Conservation (phyloP, 2,113 vertebrate species). For the Hippocampus abdominalis region DNA sequence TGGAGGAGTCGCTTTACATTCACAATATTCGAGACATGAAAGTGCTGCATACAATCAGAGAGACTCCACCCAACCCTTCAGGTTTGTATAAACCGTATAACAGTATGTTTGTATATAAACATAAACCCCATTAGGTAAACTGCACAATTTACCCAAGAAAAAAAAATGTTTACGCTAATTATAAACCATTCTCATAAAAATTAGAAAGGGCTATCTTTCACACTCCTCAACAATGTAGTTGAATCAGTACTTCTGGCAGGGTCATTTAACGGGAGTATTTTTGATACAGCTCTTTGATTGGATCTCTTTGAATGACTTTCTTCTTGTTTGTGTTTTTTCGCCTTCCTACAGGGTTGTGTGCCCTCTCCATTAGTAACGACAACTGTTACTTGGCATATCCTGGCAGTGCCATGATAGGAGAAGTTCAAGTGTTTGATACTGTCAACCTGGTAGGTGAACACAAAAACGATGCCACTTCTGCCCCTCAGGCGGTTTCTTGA, state of each 20-base stretch:
- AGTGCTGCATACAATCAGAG: constrained; percentile 97
- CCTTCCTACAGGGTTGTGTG: constrained; percentile 78
- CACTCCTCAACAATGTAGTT: neutral
- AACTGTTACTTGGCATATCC: constrained; percentile 98
- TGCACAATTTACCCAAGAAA: too few relatives aligned
- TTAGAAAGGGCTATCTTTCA: neutral
- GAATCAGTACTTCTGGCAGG: neutral
- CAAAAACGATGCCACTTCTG: neutral
- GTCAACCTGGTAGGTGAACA: constrained; percentile 86
- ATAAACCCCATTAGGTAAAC: too few relatives aligned
- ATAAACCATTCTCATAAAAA: neutral
- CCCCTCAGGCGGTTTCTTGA: neutral
- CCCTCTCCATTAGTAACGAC: constrained; percentile 95
- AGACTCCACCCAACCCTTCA: constrained; percentile 95
- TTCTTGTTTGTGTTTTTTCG: neutral
- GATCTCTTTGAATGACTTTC: neutral
- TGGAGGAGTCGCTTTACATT: constrained; percentile 97
- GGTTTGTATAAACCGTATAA: constrained; percentile 58
- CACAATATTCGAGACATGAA: constrained; percentile 99
- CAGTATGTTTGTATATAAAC: neutral
- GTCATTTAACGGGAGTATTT: neutral
- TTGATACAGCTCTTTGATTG: neutral
- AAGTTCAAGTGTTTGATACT: constrained; percentile 98
- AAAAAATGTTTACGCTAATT: too few relatives aligned
- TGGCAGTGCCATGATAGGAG: constrained; percentile 94